Evolutionary conservation across 2,888 invertebrate species (phyloP).

Genomic region (Drosophila heteroneura): DNA sequence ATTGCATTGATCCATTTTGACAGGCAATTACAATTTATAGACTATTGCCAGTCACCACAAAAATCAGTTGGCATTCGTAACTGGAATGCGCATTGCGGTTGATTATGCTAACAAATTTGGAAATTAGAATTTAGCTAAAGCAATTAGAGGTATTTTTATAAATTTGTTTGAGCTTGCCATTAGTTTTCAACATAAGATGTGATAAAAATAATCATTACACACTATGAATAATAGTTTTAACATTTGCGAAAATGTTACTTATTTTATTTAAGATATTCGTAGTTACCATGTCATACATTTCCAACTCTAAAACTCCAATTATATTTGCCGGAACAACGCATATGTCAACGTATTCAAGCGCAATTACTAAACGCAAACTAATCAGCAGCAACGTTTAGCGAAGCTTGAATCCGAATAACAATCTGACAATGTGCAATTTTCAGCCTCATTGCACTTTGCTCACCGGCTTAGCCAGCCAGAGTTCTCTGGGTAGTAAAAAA

Average conservation of each 20-base stretch:
- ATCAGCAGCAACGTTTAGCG: constrained; percentile 42
- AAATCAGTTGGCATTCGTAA: constrained; percentile 56
- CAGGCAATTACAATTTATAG: constrained; percentile 77
- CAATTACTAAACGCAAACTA: constrained; percentile 12
- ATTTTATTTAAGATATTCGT: neutral
- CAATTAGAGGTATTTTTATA: neutral
- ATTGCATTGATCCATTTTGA: constrained; percentile 52
- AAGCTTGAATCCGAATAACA: constrained; percentile 32
- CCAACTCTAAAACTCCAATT: neutral
- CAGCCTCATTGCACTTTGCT: constrained; percentile 63
- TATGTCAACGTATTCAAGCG: neutral
- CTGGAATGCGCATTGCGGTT: constrained; percentile 27
- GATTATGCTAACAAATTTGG: neutral
- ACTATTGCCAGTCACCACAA: constrained; percentile 53
- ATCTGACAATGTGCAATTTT: constrained; percentile 60
- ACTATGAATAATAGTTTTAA: neutral
- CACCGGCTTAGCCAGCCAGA: constrained; percentile 13
- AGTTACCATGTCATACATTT: neutral
- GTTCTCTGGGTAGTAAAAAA: constrained; percentile 23
- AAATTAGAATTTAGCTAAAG: constrained; percentile 4
- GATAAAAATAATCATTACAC: neutral
- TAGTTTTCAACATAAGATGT: neutral
- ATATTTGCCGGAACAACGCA: too few species aligned
- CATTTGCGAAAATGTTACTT: neutral
- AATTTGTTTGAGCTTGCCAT: neutral